phyloP scores from a whole-genome alignment of 2,888 invertebrate genomes.

The Drosophila fulvimacula region DNA sequence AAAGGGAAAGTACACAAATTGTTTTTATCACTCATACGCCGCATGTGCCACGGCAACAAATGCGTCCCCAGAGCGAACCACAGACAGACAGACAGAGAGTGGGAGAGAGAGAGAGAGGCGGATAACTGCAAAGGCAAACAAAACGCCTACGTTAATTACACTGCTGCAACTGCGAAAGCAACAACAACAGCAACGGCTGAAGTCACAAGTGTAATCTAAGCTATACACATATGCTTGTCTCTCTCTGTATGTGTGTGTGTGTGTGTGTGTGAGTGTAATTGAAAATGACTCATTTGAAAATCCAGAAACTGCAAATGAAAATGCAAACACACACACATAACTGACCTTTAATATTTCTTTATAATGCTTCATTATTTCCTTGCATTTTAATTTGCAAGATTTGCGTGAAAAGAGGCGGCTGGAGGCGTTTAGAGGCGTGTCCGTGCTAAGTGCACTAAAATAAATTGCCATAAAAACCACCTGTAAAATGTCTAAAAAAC shows the following conservation, averaged over 20 bases:
- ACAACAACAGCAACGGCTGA: constrained; percentile 47
- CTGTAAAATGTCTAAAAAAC: constrained; percentile 27
- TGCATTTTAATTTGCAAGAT: constrained; percentile 11
- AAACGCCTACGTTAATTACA: constrained; percentile 57
- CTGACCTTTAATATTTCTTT: constrained; percentile 53
- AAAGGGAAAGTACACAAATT: constrained; percentile 53
- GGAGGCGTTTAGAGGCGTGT: background rate
- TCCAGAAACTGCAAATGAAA: constrained; percentile 39
- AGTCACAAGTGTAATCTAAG: constrained; percentile 45
- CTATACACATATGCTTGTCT: constrained; percentile 24
- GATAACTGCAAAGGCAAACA: constrained; percentile 36
- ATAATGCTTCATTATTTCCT: constrained; percentile 7
- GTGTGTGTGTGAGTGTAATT: constrained; percentile 29
- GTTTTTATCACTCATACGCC: constrained; percentile 70
- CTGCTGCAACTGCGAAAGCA: constrained; percentile 20
- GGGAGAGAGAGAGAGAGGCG: background rate
- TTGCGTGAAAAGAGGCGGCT: background rate
- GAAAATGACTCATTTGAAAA: constrained; percentile 68
- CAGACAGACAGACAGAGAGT: background rate
- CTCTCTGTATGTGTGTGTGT: no score
- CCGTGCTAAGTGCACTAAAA: constrained; percentile 14
- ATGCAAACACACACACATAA: constrained; percentile 29
- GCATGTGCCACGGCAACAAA: constrained; percentile 55
- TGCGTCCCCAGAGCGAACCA: constrained; percentile 52
- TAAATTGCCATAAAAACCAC: constrained; percentile 22